Conservation (phyloP, 2,797 vertebrate species). For the Esox lucius region DNA sequence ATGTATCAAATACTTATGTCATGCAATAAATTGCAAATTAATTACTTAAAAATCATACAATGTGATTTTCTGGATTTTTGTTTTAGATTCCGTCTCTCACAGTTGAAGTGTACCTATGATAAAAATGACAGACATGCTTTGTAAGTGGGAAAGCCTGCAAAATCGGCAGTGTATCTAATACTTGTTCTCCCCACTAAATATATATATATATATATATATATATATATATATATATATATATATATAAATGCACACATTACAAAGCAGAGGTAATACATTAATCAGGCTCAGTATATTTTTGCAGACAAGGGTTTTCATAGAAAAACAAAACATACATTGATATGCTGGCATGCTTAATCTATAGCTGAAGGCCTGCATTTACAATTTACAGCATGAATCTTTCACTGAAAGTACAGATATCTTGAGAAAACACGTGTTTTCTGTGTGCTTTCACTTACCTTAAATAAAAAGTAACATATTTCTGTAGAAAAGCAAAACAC, state of each 20-base stretch:
- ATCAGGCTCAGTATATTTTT: background rate
- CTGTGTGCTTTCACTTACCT: background rate
- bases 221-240: no score
- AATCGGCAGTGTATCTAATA: no score
- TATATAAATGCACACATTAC: background rate
- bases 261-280: background rate
- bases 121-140: no score
- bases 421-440: background rate
- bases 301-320: background rate
- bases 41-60: no score
- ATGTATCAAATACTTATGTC: no score
- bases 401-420: constrained; percentile 3
- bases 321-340: background rate
- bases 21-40: no score
- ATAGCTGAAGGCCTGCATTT: background rate
- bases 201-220: no score
- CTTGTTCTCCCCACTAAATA: no score
- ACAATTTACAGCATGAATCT: background rate
- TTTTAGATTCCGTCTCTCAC: no score
- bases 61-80: no score
- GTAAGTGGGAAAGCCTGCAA: no score
- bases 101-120: no score
- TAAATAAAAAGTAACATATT: background rate
- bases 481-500: background rate
- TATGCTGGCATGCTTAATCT: background rate